Conservation (phyloP, 2,888 invertebrate species). For the Lottia scabra region DNA sequence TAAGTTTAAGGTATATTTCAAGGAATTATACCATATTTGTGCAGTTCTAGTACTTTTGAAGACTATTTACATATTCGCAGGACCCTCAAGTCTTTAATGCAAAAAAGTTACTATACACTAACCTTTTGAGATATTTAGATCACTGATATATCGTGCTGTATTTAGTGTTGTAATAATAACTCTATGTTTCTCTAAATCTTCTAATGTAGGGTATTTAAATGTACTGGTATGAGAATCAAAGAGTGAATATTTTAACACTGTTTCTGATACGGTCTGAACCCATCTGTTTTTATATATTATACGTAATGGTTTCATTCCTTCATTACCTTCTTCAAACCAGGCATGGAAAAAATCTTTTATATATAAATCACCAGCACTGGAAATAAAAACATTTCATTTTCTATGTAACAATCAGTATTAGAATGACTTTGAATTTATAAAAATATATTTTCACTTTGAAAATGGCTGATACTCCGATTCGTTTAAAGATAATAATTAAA, state of each 20-base stretch:
- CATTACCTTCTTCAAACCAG: conserved; percentile 78
- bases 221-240: conserved; percentile 72
- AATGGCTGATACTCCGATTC: too few relatives aligned
- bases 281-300: conserved; percentile 85
- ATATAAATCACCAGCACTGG: conserved; percentile 84
- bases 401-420: not conserved
- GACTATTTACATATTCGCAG: too few relatives aligned
- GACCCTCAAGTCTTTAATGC: too few relatives aligned
- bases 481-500: too few relatives aligned
- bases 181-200: conserved; percentile 79
- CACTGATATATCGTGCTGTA: conserved; percentile 81
- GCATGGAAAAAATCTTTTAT: conserved; percentile 86
- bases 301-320: conserved; percentile 79
- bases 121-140: conserved; percentile 78
- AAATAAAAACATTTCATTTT: conserved; percentile 12
- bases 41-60: too few relatives aligned
- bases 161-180: conserved; percentile 84
- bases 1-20: too few relatives aligned
- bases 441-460: too few relatives aligned
- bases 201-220: conserved; percentile 79
- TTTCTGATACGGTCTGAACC: conserved; percentile 81
- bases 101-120: conserved; percentile 22
- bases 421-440: too few relatives aligned
- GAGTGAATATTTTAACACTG: conserved; percentile 81
- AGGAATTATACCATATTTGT: too few relatives aligned